These are phyloP conservation scores for Ancistrus triradiatus DNA, from an alignment of 2,113 vertebrate genomes.

Conservation along the genomic window DNA sequence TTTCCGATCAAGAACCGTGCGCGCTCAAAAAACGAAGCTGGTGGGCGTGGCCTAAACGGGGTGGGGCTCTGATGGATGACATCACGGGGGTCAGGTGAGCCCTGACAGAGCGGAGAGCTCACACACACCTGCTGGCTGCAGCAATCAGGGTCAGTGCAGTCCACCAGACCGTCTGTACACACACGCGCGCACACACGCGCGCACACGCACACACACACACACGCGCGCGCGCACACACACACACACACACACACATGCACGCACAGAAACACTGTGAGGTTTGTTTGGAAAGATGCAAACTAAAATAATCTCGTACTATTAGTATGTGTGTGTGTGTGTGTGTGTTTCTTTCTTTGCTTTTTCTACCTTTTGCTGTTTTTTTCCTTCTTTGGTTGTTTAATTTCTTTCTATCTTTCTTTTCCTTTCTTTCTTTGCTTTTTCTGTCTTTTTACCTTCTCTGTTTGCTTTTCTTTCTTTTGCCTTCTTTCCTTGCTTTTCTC, in stretches of 20 bases:
- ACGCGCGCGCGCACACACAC: neutral
- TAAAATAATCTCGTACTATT: too few relatives aligned
- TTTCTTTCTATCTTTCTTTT: too few relatives aligned
- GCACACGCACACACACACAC: constrained; percentile 20
- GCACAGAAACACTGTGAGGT: too few relatives aligned
- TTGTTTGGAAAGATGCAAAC: too few relatives aligned
- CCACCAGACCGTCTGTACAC: constrained; percentile 83
- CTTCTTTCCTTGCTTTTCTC: too few relatives aligned
- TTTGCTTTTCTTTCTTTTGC: too few relatives aligned
- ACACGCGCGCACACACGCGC: constrained; percentile 33
- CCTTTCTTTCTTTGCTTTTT: too few relatives aligned
- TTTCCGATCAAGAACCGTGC: constrained; percentile 91
- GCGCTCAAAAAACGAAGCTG: constrained; percentile 85
- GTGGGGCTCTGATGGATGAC: constrained; percentile 83
- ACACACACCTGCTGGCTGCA: constrained; percentile 91
- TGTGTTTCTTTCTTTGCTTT: too few relatives aligned
- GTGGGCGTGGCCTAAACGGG: constrained; percentile 73
- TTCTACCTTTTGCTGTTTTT: too few relatives aligned
- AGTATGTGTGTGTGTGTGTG: too few relatives aligned
- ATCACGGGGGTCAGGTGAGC: constrained; percentile 91
- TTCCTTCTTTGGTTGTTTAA: too few relatives aligned
- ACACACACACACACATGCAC: neutral
- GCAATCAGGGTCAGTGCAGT: constrained; percentile 95
- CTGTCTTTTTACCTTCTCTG: too few relatives aligned
- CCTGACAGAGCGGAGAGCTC: constrained; percentile 88